Conservation (phyloP, 2,113 vertebrate genomes). For the Telmatochromis brachygnathus region DNA sequence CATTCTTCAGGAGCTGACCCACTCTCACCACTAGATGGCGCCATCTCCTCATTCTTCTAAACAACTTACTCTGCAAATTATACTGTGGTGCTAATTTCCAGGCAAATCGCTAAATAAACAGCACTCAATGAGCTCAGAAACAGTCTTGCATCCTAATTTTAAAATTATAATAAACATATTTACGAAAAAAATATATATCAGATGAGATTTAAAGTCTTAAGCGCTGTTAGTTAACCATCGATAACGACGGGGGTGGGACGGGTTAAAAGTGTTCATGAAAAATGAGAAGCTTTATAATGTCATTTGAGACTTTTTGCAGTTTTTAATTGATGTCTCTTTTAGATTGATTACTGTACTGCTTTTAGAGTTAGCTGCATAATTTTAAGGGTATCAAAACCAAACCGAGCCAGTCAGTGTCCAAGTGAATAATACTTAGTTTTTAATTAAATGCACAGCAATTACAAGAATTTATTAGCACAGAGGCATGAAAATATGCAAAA, state of each 20-base stretch:
- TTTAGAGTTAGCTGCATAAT: neutral
- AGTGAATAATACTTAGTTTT: neutral
- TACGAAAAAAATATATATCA: neutral
- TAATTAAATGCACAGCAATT: neutral
- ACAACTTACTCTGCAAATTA: neutral
- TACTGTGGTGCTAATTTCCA: neutral
- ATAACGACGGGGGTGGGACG: accelerated
- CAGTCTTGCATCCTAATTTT: neutral
- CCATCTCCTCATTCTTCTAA: neutral
- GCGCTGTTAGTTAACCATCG: accelerated
- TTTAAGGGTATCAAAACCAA: neutral
- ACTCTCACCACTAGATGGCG: accelerated
- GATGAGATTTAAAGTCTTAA: neutral
- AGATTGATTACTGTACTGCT: neutral
- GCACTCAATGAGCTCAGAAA: neutral
- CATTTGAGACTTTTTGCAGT: neutral
- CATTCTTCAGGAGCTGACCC: neutral
- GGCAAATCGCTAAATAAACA: neutral
- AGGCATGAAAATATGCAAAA: neutral
- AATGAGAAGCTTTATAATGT: neutral
- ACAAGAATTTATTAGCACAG: neutral
- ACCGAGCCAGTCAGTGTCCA: neutral
- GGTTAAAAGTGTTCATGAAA: neutral
- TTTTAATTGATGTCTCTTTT: neutral
- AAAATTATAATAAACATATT: neutral